Evolutionary conservation across 2,888 invertebrate genomes (phyloP).

Genomic region (Urechis unicinctus): DNA sequence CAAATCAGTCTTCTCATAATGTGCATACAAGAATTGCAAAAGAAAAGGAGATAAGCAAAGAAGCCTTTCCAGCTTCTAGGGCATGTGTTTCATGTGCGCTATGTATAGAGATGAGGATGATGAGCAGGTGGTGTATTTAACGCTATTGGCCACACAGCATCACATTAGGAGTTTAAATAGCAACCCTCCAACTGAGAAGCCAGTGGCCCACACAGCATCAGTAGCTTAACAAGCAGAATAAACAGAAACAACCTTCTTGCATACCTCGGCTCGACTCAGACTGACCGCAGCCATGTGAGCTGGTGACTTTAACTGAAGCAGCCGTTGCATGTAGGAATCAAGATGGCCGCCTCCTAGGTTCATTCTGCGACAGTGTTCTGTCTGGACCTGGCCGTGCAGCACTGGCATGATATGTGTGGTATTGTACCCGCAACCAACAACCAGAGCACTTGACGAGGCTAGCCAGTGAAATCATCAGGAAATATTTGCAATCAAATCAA

Average conservation of each 20-base stretch:
- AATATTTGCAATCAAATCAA: background rate
- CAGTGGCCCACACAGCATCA: too few relatives aligned
- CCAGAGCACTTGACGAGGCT: slow-evolving; percentile 58
- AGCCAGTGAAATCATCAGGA: background rate
- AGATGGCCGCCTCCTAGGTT: slow-evolving; percentile 85
- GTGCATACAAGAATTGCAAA: too few relatives aligned
- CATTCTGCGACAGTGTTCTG: slow-evolving; percentile 69
- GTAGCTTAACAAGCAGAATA: background rate
- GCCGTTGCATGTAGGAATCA: slow-evolving; percentile 73
- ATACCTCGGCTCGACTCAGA: slow-evolving; percentile 72
- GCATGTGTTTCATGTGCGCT: too few relatives aligned
- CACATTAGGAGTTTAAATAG: background rate
- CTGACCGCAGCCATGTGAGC: slow-evolving; percentile 83
- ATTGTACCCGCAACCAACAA: slow-evolving; percentile 81
- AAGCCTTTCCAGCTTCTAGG: too few relatives aligned
- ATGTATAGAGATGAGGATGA: too few relatives aligned
- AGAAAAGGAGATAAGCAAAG: too few relatives aligned
- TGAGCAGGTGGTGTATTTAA: background rate
- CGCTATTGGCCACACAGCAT: too few relatives aligned
- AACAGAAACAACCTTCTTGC: background rate
- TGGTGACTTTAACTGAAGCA: slow-evolving; percentile 88
- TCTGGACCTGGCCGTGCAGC: slow-evolving; percentile 61
- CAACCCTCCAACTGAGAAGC: background rate
- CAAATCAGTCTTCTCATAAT: too few relatives aligned
- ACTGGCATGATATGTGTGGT: slow-evolving; percentile 83